These are phyloP conservation scores for Ochropacha duplaris DNA, from an alignment of 2,888 invertebrate species.

Conservation along the genomic window DNA sequence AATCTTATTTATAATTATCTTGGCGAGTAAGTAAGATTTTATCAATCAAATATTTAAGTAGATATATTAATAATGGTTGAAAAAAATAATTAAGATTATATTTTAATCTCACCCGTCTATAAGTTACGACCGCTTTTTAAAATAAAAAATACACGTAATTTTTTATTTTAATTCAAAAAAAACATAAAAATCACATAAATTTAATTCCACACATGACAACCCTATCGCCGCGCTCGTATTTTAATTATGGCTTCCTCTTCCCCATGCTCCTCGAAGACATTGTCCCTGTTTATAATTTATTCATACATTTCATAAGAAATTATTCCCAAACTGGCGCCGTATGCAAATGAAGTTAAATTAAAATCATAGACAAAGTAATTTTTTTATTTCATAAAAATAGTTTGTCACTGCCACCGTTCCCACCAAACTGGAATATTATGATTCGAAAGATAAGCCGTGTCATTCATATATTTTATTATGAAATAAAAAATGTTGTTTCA, in stretches of 20 bases:
- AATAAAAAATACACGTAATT: background rate
- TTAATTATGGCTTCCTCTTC: conserved; percentile 76
- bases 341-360: conserved; percentile 72
- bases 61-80: too few species aligned
- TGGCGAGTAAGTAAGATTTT: too few species aligned
- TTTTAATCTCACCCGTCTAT: background rate
- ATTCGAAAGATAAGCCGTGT: conserved; percentile 14
- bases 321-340: conserved; percentile 52
- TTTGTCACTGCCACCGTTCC: conserved; percentile 68
- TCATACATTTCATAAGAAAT: conserved; percentile 71
- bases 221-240: conserved; percentile 54
- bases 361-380: conserved; percentile 68
- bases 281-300: conserved; percentile 71
- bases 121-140: background rate
- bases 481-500: conserved; percentile 36
- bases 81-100: too few species aligned
- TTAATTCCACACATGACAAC: conserved; percentile 32
- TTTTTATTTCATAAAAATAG: conserved; percentile 48
- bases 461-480: conserved; percentile 23
- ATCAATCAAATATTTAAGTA: too few species aligned
- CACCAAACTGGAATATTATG: conserved; percentile 59
- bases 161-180: background rate
- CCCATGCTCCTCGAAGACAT: conserved; percentile 69
- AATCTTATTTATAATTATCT: too few species aligned
- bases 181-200: background rate